Evolutionary conservation across 2,888 invertebrate genomes (phyloP).

Genomic region (Drosophila monieri): DNA sequence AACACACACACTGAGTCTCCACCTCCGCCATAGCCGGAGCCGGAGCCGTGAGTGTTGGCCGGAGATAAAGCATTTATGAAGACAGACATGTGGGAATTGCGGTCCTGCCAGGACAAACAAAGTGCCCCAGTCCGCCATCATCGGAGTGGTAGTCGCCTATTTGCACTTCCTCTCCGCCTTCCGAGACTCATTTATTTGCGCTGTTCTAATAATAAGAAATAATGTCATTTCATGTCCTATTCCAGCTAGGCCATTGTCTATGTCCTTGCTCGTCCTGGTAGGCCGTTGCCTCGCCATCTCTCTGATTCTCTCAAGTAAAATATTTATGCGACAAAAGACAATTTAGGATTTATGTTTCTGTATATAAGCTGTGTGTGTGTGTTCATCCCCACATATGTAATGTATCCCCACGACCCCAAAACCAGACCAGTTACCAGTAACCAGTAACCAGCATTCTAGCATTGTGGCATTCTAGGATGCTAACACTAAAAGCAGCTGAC

Average conservation of each 20-base stretch:
- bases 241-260: slow-evolving; percentile 41
- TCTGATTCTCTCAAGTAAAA: slow-evolving; percentile 62
- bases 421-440: slow-evolving; percentile 23
- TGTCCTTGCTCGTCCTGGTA: slow-evolving; percentile 27
- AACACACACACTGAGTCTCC: slow-evolving; percentile 60
- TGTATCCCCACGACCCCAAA: slow-evolving; percentile 11
- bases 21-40: neutral
- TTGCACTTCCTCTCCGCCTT: slow-evolving; percentile 44
- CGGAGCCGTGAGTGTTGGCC: slow-evolving; percentile 40
- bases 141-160: slow-evolving; percentile 10
- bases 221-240: slow-evolving; percentile 63
- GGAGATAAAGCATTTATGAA: slow-evolving; percentile 74
- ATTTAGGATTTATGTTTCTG: slow-evolving; percentile 76
- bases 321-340: slow-evolving; percentile 79
- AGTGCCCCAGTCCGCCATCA: slow-evolving; percentile 18
- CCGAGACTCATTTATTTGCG: slow-evolving; percentile 69
- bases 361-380: slow-evolving; percentile 4
- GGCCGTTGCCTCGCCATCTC: slow-evolving; percentile 13
- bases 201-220: slow-evolving; percentile 77
- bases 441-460: neutral
- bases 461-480: slow-evolving; percentile 24
- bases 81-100: slow-evolving; percentile 75
- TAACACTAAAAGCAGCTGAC: slow-evolving; percentile 58
- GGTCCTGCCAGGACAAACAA: slow-evolving; percentile 39
- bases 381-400: slow-evolving; percentile 16